Evolutionary conservation across 2,888 invertebrate species (phyloP), one percentile per base, ranked within the genome.

Genomic region (Tenthredo mesomela): DNA sequence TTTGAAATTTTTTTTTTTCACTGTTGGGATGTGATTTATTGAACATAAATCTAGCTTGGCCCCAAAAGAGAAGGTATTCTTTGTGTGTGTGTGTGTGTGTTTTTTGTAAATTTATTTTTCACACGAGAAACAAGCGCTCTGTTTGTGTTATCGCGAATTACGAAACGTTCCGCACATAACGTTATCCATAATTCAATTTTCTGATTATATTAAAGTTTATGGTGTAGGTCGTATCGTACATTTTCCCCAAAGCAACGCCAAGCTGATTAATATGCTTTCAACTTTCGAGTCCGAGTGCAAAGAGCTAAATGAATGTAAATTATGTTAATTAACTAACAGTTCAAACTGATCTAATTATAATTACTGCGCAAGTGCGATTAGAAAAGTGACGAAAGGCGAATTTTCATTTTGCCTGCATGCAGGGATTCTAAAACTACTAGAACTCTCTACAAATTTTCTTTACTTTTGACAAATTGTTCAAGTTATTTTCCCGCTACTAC

Each of bases 111-210:
- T n/a, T 37, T n/a, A 40, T 40, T 40, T 43, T 40, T 21, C 0
- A 71, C 70, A 37, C 40, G 70, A 12, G 12, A 29, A 65, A 65
- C 25, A 5, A 21, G 25, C n/a, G 29, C 29, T 15, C 29, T 67
- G 29, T 15, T 67, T 0, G 33, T 67, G 29, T 33, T 67, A 29
- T 67, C 5, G 15, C 33, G 25, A 67, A 67, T 33, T 18, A 29
- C 67, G 67, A 73, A 21, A 43, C 40, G 10, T 25, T 73, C 21
- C 21, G 43, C 21, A 9, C 43, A 4, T 6, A 73, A 43, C 29
- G 43, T 43, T 10, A 43, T 43, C 43, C 12, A 73, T 73, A 43
- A 73, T 73, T 73, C 40, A 40, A 73, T 73, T 73, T 43, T 71
- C 70, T 40, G 15, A 71, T 71, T 33, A 71, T 71, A 71, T 18